A percentile compares a stretch with the other conserved stretches of the same genome.
phyloP scores from a whole-genome alignment of 1,140 invertebrate genomes.

The Habropoda laboriosa region DNA sequence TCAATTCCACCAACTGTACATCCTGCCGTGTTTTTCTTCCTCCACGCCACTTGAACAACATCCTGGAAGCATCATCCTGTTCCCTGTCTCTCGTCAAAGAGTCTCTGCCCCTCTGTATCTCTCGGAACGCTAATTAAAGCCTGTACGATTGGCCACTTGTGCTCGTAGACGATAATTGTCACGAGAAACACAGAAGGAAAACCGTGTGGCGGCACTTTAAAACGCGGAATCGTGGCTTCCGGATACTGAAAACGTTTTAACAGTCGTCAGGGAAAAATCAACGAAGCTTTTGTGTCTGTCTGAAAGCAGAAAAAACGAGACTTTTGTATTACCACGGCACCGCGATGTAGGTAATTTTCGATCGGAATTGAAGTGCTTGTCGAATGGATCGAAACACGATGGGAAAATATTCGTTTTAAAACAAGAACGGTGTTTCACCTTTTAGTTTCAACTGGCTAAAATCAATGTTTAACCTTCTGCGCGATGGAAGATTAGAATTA shows the following conservation, averaged over 20 bases:
- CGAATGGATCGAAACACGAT: too few relatives aligned
- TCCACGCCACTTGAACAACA: too few relatives aligned
- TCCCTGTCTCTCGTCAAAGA: constrained; percentile 8
- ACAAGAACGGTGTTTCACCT: too few relatives aligned
- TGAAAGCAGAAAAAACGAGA: not conserved
- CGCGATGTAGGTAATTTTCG: not conserved
- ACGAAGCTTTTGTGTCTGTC: not conserved
- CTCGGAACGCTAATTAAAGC: constrained; percentile 35
- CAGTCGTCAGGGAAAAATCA: not conserved
- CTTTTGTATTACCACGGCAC: not conserved
- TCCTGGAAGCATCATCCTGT: not conserved
- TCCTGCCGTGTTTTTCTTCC: too few relatives aligned
- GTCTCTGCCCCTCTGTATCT: too few relatives aligned
- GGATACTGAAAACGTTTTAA: constrained; percentile 1
- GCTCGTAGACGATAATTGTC: constrained; percentile 36
- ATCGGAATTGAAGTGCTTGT: not conserved
- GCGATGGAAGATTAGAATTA: too few relatives aligned
- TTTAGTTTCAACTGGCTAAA: too few relatives aligned
- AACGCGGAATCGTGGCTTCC: not conserved
- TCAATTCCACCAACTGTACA: too few relatives aligned
- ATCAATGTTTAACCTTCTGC: too few relatives aligned
- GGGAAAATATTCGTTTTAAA: too few relatives aligned
- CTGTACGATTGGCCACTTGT: not conserved
- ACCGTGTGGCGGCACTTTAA: not conserved
- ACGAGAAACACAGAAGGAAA: constrained; percentile 6